A percentile compares a stretch with the other conserved stretches of the same genome.
These are phyloP conservation scores for Metridium senile DNA, from an alignment of 92 coral and sea anemone genomes.

Conservation along the genomic window DNA sequence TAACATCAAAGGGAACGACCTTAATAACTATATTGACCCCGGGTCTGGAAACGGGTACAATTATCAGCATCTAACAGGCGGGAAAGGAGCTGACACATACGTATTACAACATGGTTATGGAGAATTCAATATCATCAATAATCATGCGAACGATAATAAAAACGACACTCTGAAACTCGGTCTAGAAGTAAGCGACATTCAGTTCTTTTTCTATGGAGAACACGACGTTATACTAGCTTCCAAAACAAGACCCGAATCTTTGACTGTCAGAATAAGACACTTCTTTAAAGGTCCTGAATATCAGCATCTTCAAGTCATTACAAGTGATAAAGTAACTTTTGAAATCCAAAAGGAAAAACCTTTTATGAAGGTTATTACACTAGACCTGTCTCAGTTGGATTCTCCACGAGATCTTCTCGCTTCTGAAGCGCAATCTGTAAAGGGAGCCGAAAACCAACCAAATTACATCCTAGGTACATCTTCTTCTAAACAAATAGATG, in stretches of 20 bases:
- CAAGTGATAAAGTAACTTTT: constrained; percentile 40
- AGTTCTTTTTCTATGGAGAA: constrained; percentile 25
- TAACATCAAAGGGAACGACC: constrained; percentile 37
- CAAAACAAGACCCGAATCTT: constrained; percentile 33
- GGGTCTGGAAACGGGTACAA: constrained; percentile 56
- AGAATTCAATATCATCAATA: constrained; percentile 50
- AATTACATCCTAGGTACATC: constrained; percentile 27
- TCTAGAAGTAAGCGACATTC: constrained; percentile 35
- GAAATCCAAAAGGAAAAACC: constrained; percentile 22
- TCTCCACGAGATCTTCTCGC: constrained; percentile 21
- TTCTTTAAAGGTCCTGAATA: constrained; percentile 19
- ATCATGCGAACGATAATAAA: constrained; percentile 37
- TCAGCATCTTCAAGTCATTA: constrained; percentile 43
- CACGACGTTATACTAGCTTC: constrained; percentile 44
- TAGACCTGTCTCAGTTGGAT: constrained; percentile 20
- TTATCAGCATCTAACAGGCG: constrained; percentile 44
- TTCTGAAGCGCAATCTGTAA: constrained; percentile 25
- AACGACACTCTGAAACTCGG: constrained; percentile 44
- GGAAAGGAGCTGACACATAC: constrained; percentile 54
- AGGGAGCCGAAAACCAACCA: constrained; percentile 28
- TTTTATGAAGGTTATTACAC: constrained; percentile 15
- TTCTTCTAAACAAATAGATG: constrained; percentile 18
- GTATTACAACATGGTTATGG: constrained; percentile 55
- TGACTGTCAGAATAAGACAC: constrained; percentile 17
- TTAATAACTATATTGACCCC: constrained; percentile 62